phyloP scores from a whole-genome alignment of 1,140 invertebrate genomes.

The Pogonomyrmex barbatus region DNA sequence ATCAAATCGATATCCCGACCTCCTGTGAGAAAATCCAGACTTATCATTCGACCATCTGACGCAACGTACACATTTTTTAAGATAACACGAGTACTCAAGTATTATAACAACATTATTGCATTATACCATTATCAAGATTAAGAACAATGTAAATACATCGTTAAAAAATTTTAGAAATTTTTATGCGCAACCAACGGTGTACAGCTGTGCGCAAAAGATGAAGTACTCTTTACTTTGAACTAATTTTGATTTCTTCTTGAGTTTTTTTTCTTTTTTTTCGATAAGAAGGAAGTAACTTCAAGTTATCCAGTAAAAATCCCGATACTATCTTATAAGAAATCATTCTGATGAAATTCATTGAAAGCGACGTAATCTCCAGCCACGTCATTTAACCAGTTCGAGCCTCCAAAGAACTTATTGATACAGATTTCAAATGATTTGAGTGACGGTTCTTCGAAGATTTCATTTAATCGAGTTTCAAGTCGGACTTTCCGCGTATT shows the following conservation, averaged over 20 bases:
- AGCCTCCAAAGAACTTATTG: neutral
- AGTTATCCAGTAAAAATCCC: neutral
- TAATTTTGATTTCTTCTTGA: slow-evolving; percentile 10
- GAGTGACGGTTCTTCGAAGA: neutral
- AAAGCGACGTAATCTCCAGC: slow-evolving; percentile 2
- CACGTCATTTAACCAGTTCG: slow-evolving; percentile 23
- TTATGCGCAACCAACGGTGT: neutral
- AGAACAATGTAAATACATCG: neutral
- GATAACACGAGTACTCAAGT: slow-evolving; percentile 48
- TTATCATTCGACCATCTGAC: slow-evolving; percentile 40
- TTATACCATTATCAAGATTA: slow-evolving; percentile 21
- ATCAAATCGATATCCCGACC: slow-evolving; percentile 3
- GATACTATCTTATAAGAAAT: slow-evolving; percentile 9
- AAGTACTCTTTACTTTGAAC: neutral
- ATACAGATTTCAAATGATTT: slow-evolving; percentile 10
- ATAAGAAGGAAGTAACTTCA: neutral
- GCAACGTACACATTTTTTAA: slow-evolving; percentile 12
- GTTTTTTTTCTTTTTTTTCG: neutral
- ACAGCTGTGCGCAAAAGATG: neutral
- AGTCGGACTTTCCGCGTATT: neutral
- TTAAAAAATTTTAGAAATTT: neutral
- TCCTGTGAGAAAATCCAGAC: neutral
- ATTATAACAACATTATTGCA: slow-evolving; percentile 18
- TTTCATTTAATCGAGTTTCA: neutral
- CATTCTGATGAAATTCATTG: neutral